Percentiles rank a stretch among this genome's conserved stretches.
Conservation (phyloP, 2,113 vertebrate species). For the Natator depressus region DNA sequence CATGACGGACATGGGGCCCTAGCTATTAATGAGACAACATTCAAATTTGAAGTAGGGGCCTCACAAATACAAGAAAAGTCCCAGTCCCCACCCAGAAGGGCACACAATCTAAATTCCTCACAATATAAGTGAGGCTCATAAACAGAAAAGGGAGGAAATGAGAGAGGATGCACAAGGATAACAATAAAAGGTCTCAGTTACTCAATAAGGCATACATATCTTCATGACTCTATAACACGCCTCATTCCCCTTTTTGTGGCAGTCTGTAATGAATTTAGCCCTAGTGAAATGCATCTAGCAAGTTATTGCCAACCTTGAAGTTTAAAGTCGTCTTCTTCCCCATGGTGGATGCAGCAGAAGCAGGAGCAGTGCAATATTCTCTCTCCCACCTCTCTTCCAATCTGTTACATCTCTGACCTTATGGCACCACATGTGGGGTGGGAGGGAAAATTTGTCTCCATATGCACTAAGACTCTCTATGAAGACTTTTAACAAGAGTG, state of each 20-base stretch:
- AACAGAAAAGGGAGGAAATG: neutral
- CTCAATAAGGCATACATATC: neutral
- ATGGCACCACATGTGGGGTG: neutral
- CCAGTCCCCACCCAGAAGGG: neutral
- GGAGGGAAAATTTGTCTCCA: neutral
- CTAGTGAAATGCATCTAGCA: neutral
- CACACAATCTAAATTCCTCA: neutral
- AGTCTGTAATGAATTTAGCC: neutral
- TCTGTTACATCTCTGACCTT: neutral
- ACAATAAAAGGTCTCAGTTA: neutral
- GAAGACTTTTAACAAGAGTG: neutral
- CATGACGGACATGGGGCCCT: no score
- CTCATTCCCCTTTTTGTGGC: rapidly evolving
- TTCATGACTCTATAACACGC: neutral
- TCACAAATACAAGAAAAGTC: neutral
- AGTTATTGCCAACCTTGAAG: neutral
- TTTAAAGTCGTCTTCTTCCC: neutral
- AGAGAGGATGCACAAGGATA: neutral
- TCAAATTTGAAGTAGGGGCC: neutral
- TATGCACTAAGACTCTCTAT: neutral
- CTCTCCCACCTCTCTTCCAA: neutral
- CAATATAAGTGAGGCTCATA: neutral
- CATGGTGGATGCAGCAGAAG: neutral
- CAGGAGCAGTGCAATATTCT: neutral
- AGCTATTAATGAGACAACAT: neutral